phyloP scores from a whole-genome alignment of 2,113 vertebrate species.

The Acanthisitta chloris region DNA sequence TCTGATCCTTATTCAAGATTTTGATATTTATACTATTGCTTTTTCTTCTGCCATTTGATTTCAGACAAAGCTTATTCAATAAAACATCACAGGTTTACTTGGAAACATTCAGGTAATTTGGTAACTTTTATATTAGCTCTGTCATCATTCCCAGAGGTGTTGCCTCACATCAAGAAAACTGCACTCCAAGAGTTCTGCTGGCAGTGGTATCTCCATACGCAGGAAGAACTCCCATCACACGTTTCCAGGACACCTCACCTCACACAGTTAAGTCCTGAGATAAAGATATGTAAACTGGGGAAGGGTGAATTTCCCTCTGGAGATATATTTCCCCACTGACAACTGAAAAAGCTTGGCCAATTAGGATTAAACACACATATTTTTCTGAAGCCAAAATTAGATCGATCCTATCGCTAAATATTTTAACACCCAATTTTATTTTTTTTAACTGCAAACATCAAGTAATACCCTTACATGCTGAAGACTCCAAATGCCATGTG shows the following conservation, averaged over 20 bases:
- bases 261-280: background rate
- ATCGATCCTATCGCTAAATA: background rate
- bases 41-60: background rate
- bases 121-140: background rate
- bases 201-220: background rate
- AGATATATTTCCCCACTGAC: background rate
- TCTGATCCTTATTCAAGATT: background rate
- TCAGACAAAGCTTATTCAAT: background rate
- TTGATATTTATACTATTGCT: background rate
- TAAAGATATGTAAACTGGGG: background rate
- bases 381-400: background rate
- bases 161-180: background rate
- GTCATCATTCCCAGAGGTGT: background rate
- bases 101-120: background rate
- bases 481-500: background rate
- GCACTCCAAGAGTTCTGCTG: background rate
- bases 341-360: background rate
- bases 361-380: background rate
- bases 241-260: background rate
- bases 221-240: background rate
- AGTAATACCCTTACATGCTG: background rate
- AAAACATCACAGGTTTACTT: background rate
- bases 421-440: background rate
- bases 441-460: background rate
- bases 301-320: background rate